Conservation (phyloP, 1,140 invertebrate genomes). For the Eupeodes corollae region DNA sequence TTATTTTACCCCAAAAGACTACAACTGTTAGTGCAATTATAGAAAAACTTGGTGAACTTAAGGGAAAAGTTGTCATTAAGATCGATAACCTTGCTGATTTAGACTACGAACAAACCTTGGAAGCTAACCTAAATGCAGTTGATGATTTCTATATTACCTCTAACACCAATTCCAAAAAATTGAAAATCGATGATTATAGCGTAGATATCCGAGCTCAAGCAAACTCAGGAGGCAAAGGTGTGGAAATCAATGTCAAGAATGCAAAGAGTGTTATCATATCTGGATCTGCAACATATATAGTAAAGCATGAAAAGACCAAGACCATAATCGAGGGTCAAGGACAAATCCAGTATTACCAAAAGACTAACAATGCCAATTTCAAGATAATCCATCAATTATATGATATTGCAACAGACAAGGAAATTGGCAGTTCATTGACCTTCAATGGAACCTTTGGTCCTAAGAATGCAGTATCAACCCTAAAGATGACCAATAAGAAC, state of each 20-base stretch:
- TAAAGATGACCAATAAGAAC: conserved; percentile 56
- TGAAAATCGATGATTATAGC: conserved; percentile 53
- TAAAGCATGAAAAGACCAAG: conserved; percentile 56
- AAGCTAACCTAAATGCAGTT: conserved; percentile 46
- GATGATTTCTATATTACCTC: conserved; percentile 53
- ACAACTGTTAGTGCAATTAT: conserved; percentile 43
- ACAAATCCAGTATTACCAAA: conserved; percentile 47
- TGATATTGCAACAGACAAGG: conserved; percentile 44
- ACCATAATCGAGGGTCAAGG: conserved; percentile 56
- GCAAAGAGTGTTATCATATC: conserved; percentile 52
- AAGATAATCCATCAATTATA: conserved; percentile 54
- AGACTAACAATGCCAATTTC: conserved; percentile 55
- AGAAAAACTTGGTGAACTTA: conserved; percentile 41
- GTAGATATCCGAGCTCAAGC: conserved; percentile 49
- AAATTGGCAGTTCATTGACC: conserved; percentile 48
- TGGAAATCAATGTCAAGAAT: conserved; percentile 49
- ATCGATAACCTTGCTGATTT: conserved; percentile 43
- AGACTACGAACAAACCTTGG: conserved; percentile 40
- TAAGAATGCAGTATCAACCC: conserved; percentile 46
- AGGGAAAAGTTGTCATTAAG: conserved; percentile 44
- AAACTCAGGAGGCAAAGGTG: conserved; percentile 39
- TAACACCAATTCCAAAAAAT: conserved; percentile 51
- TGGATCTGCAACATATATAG: conserved; percentile 52
- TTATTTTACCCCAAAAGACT: conserved; percentile 11
- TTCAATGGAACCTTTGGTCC: conserved; percentile 43